These are phyloP conservation scores for Polydrusus tereticollis DNA, from an alignment of 2,888 invertebrate genomes.

Conservation along the genomic window DNA sequence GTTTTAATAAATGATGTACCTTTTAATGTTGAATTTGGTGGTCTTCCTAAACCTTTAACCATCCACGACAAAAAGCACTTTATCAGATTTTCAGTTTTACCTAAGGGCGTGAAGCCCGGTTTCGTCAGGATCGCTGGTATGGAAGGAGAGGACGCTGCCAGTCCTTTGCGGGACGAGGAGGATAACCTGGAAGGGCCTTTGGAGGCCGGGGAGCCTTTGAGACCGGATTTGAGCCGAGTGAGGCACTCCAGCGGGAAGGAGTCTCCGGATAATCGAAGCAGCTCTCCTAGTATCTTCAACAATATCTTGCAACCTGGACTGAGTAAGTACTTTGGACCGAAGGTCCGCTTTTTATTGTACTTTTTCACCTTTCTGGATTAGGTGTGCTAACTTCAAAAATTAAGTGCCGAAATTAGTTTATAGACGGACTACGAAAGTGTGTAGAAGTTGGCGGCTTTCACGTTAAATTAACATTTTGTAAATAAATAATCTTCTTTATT, in stretches of 20 bases:
- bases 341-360: not conserved
- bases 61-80: constrained; percentile 84
- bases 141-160: constrained; percentile 71
- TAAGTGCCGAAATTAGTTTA: no score
- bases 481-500: no score
- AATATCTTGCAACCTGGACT: constrained; percentile 62
- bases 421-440: no score
- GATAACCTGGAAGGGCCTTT: constrained; percentile 54
- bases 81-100: constrained; percentile 83
- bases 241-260: constrained; percentile 41
- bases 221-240: constrained; percentile 53
- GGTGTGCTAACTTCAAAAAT: no score
- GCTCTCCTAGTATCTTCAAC: constrained; percentile 62
- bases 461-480: no score
- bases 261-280: constrained; percentile 62
- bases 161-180: constrained; percentile 57
- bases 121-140: constrained; percentile 79
- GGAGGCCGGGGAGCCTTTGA: constrained; percentile 60
- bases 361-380: not conserved
- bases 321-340: constrained; percentile 58
- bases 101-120: constrained; percentile 80
- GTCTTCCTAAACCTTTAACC: constrained; percentile 83
- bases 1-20: constrained; percentile 85
- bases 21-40: constrained; percentile 86
- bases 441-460: no score